Conservation (phyloP, 2,888 invertebrate species). For the Sarcophaga carnaria region DNA sequence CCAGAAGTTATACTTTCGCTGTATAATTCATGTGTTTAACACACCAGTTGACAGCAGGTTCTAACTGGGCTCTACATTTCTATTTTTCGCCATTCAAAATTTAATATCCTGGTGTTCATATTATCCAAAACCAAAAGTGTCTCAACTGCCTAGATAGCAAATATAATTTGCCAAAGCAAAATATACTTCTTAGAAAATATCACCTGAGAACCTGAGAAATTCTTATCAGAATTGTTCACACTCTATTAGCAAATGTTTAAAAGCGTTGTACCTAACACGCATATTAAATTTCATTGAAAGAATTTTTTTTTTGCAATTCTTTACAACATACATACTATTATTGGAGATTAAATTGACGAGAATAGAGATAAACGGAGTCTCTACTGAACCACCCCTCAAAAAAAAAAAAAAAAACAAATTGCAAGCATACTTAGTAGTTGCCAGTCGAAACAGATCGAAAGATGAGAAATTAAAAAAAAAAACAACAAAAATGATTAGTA, state of each 20-base stretch:
- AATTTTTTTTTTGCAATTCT: not conserved
- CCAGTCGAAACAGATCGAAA: conserved; percentile 7
- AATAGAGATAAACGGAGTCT: conserved; percentile 17
- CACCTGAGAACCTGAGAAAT: conserved; percentile 3
- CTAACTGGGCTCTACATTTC: too few relatives aligned
- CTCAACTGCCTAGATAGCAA: not conserved
- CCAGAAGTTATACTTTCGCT: too few relatives aligned
- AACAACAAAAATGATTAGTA: conserved; percentile 29
- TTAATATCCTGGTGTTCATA: too few relatives aligned
- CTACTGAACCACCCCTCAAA: not conserved
- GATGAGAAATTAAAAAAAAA: not conserved
- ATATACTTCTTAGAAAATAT: not conserved
- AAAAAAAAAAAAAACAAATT: not conserved
- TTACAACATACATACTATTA: conserved; percentile 13
- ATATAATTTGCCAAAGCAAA: not conserved
- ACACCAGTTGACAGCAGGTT: too few relatives aligned
- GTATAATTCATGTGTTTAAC: too few relatives aligned
- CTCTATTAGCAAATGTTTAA: conserved; percentile 39
- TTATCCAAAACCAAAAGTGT: too few relatives aligned
- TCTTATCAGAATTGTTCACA: conserved; percentile 28
- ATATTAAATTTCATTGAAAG: conserved; percentile 12
- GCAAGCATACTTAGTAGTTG: not conserved
- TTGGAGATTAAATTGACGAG: conserved; percentile 20
- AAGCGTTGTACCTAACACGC: conserved; percentile 10
- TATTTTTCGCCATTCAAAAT: too few relatives aligned